Conservation (phyloP, 2,113 vertebrate species). For the Paedocypris sp. region DNA sequence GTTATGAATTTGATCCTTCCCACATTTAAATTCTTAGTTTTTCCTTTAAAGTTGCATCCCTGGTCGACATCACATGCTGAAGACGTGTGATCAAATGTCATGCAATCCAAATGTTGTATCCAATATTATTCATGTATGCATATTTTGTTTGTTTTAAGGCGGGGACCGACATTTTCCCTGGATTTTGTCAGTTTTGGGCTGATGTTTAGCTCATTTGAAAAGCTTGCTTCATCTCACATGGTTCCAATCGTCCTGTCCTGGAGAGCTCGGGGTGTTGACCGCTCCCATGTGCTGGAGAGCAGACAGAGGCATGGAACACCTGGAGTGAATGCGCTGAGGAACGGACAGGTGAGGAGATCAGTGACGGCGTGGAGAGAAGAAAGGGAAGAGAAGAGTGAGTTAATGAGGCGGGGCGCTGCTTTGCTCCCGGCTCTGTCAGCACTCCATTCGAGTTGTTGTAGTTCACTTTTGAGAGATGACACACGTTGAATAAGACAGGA, state of each 20-base stretch:
- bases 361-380: background rate
- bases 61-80: no score
- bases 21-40: background rate
- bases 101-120: background rate
- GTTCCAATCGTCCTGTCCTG: slow-evolving; percentile 56
- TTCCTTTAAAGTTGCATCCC: background rate
- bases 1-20: no score
- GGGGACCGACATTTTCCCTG: slow-evolving; percentile 44
- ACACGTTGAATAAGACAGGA: slow-evolving; percentile 30
- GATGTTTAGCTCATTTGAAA: slow-evolving; percentile 52
- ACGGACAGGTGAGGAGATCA: background rate
- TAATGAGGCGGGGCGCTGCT: slow-evolving; percentile 27
- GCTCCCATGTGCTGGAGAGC: slow-evolving; percentile 26
- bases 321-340: slow-evolving; percentile 17
- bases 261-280: slow-evolving; percentile 38
- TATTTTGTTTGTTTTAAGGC: slow-evolving; percentile 43
- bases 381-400: background rate
- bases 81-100: background rate
- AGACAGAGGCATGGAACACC: slow-evolving; percentile 18
- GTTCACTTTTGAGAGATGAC: slow-evolving; percentile 29
- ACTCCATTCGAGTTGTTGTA: slow-evolving; percentile 33
- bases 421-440: slow-evolving; percentile 25
- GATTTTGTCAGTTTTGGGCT: slow-evolving; percentile 51
- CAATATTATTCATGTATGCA: slow-evolving; percentile 22
- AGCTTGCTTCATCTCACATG: slow-evolving; percentile 63